Conservation (phyloP, 2,888 invertebrate genomes). For the Drosophila borborema region DNA sequence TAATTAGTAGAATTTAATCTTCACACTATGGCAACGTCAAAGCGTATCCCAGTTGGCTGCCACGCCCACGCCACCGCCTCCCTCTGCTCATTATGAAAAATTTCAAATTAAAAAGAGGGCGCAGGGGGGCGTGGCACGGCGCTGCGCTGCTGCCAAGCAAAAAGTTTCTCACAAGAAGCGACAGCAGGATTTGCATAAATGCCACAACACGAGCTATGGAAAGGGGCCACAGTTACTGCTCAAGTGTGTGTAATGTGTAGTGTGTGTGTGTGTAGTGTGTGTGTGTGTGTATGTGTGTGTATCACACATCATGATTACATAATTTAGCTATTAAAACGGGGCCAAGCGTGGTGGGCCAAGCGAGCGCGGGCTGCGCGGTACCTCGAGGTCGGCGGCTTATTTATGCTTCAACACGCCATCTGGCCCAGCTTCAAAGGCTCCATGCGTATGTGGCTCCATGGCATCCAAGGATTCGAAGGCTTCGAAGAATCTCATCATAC, state of each 20-base stretch:
- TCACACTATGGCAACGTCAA: slow-evolving; percentile 81
- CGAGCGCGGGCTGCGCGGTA: background rate
- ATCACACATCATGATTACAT: slow-evolving; percentile 81
- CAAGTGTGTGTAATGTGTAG: slow-evolving; percentile 10
- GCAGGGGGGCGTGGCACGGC: background rate
- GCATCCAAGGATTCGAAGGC: slow-evolving; percentile 20
- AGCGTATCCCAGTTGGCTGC: slow-evolving; percentile 23
- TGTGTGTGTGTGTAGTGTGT: slow-evolving; percentile 6
- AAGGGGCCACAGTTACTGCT: slow-evolving; percentile 27
- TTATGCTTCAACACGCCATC: slow-evolving; percentile 81
- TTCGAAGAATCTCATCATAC: slow-evolving; percentile 67
- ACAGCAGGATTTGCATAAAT: slow-evolving; percentile 78
- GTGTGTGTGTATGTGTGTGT: slow-evolving; percentile 49
- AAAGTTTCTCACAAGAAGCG: slow-evolving; percentile 76
- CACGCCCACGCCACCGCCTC: slow-evolving; percentile 9
- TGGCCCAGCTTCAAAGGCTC: slow-evolving; percentile 71
- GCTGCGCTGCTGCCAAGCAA: slow-evolving; percentile 41
- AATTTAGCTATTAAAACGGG: slow-evolving; percentile 80
- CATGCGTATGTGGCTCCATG: slow-evolving; percentile 11
- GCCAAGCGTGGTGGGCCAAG: slow-evolving; percentile 32
- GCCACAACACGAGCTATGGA: slow-evolving; percentile 60
- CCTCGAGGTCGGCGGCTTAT: slow-evolving; percentile 60
- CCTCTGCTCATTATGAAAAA: slow-evolving; percentile 76
- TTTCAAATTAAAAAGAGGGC: slow-evolving; percentile 78
- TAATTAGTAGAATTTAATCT: slow-evolving; percentile 80